Conservation (phyloP, 2,888 invertebrate genomes). For the Thyatira batis region DNA sequence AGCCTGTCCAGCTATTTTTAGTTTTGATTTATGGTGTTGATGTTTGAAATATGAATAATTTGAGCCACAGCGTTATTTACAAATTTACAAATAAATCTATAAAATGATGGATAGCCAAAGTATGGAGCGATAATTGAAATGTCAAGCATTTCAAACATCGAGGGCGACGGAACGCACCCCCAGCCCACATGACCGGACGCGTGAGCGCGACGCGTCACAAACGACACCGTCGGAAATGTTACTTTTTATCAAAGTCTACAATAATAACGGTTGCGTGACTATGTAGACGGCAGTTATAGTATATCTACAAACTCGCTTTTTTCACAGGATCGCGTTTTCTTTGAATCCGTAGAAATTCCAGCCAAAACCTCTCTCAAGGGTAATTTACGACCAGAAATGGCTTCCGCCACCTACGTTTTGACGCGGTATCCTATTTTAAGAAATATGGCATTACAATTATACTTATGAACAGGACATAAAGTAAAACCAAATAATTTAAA, state of each 20-base stretch:
- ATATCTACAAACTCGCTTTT: not conserved
- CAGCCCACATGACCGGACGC: not conserved
- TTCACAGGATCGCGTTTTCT: not conserved
- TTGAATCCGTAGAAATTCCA: not conserved
- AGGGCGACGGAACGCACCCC: not conserved
- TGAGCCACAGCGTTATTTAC: not conserved
- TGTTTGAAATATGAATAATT: not conserved
- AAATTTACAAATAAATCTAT: not conserved
- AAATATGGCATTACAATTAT: too few relatives aligned
- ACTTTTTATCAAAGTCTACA: not conserved
- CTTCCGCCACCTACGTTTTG: too few relatives aligned
- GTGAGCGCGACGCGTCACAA: not conserved
- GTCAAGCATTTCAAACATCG: slow-evolving; percentile 21
- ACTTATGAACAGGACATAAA: too few relatives aligned
- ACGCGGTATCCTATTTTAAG: too few relatives aligned
- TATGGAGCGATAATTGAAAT: slow-evolving; percentile 40
- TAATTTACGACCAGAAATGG: not conserved
- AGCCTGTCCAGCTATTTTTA: not conserved
- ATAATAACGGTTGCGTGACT: not conserved
- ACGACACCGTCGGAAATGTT: slow-evolving; percentile 3
- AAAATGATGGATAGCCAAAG: slow-evolving; percentile 29
- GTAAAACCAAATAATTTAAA: not conserved
- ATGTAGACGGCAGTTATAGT: not conserved
- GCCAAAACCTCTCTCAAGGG: not conserved
- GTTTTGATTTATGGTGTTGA: not conserved